These are phyloP conservation scores for Campylomormyrus tamandua DNA, from an alignment of 2,113 vertebrate genomes.

Conservation along the genomic window DNA sequence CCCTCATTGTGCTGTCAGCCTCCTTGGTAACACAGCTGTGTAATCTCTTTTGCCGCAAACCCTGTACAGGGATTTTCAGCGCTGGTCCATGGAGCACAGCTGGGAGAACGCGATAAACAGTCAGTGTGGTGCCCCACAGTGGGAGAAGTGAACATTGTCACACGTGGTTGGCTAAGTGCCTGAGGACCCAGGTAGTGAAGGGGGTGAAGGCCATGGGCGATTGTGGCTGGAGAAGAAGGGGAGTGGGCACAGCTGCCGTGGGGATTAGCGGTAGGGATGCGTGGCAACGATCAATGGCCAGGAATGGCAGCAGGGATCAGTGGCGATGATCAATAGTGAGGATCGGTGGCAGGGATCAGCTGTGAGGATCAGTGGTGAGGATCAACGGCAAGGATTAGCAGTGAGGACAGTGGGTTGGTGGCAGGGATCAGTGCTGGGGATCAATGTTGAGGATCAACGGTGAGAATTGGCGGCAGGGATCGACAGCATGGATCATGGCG, in stretches of 20 bases:
- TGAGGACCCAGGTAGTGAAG: conserved; percentile 38
- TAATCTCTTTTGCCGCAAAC: conserved; percentile 27
- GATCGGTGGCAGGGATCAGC: not conserved
- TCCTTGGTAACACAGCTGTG: conserved; percentile 10
- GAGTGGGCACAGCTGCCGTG: not conserved
- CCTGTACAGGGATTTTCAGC: conserved; percentile 21
- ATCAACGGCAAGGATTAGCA: not conserved
- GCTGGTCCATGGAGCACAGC: conserved; percentile 54
- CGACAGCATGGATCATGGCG: not conserved
- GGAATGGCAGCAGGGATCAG: not conserved
- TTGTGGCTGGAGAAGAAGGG: conserved; percentile 26
- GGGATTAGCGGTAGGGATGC: not conserved
- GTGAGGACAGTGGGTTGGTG: too few relatives aligned
- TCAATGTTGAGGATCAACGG: not conserved
- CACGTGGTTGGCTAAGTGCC: conserved; percentile 48
- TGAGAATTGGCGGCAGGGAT: not conserved
- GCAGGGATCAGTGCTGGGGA: not conserved
- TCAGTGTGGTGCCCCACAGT: conserved; percentile 40
- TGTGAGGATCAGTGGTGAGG: not conserved
- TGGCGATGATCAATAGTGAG: not conserved
- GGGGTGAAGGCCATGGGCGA: not conserved
- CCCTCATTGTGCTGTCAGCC: conserved; percentile 1
- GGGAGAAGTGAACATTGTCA: conserved; percentile 37
- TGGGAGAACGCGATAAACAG: conserved; percentile 66
- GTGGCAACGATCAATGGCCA: not conserved